These are phyloP conservation scores for Pteromalus puparum DNA, from an alignment of 1,140 invertebrate genomes.

Conservation along the genomic window DNA sequence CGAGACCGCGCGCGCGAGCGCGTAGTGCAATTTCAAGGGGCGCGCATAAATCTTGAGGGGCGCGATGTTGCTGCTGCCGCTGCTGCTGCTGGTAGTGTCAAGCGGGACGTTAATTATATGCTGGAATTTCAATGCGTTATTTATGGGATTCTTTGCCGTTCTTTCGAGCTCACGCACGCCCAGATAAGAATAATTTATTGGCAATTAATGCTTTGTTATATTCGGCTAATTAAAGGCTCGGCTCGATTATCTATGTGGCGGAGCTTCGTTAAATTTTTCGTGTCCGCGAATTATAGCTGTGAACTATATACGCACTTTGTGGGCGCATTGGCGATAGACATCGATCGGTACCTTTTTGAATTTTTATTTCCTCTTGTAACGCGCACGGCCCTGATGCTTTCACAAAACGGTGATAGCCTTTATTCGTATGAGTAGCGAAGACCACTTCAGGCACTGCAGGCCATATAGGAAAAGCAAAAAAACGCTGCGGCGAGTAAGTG, in stretches of 20 bases:
- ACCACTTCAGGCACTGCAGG: neutral
- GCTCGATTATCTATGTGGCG: neutral
- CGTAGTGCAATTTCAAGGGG: slow-evolving; percentile 24
- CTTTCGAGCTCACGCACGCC: neutral
- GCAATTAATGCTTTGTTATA: slow-evolving; percentile 35
- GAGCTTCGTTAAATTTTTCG: neutral
- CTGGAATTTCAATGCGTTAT: slow-evolving; percentile 47
- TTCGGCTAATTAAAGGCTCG: slow-evolving; percentile 1
- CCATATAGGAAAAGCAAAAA: neutral
- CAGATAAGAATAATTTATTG: slow-evolving; percentile 42
- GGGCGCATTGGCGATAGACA: neutral
- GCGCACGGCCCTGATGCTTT: neutral
- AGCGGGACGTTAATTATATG: slow-evolving; percentile 44
- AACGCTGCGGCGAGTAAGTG: slow-evolving; percentile 5
- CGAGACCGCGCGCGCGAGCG: neutral
- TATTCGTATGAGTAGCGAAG: neutral
- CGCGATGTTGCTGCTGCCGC: neutral
- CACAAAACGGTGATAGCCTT: neutral
- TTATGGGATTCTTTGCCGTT: slow-evolving; percentile 35
- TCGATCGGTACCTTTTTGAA: neutral
- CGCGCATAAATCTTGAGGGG: slow-evolving; percentile 31
- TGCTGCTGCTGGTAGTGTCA: neutral
- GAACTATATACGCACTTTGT: neutral
- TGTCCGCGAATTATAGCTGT: too few species aligned
- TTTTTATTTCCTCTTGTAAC: neutral